Base-by-base conservation (phyloP, 2,888 invertebrate genomes). In the Thereva unica region DNA sequence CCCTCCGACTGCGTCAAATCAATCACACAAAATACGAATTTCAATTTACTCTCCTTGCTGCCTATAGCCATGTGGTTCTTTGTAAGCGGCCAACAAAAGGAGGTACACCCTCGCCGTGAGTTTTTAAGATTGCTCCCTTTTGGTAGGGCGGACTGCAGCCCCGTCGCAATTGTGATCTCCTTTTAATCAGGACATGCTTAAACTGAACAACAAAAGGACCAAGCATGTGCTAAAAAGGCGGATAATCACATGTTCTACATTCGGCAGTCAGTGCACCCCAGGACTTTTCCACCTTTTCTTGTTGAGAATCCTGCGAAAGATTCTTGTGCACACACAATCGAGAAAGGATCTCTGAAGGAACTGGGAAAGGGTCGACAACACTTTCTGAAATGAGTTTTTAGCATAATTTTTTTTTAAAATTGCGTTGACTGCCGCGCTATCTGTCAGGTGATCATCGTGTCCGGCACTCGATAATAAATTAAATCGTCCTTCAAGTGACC, bases 221-320 rank as follows among this genome's bases (percentile, higher is more conserved):
- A 71, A 72, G 71, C 72, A 72, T 72, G 72, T 72, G 72, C 71
- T 72, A 72, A 72, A 72, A 71, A 72, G 71, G 72, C 72, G 72
- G 71, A 72, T 72, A 72, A 72, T 72, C 72, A 71, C 69, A 68
- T 70, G 66, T 68, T 69, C 66, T 63, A 53, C 56, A 68, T 69
- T 68, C 68, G 23, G 23, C 23, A 23, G 23, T 23, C 23, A 23
- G 23, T 23, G 23, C 23, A 23, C 23, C 23, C 23, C 23, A 23
- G 23, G 23, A 23, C 2, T 23, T 23, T 23, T 23, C 23, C 23
- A 23, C 23, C 23, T 23, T 23, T 23, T 23, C 23, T 23, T 23
- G 23, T 2, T 23, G 23, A 23, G 23, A 23, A 23, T 23, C 23
- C 23, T 23, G 1, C 23, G 2, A 23, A 23, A 23, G 23, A 23